phyloP scores from a whole-genome alignment of 2,113 vertebrate species.

The Phycodurus eques region DNA sequence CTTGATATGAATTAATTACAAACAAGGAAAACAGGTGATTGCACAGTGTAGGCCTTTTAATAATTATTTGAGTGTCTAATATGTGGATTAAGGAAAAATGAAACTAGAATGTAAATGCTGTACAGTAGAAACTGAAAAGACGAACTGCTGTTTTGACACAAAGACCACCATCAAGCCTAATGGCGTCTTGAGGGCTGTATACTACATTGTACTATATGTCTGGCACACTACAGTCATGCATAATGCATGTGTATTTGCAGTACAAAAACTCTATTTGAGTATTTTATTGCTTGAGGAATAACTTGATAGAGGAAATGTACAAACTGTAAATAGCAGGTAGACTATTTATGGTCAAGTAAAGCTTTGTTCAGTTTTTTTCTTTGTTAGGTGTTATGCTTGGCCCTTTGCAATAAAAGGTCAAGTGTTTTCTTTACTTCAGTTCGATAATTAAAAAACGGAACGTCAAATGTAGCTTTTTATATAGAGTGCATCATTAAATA shows the following conservation, averaged over 20 bases:
- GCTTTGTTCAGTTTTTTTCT: not conserved
- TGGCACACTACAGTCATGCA: not conserved
- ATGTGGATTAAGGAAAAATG: not conserved
- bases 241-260: not conserved
- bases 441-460: not conserved
- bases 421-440: not conserved
- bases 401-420: conserved; percentile 1
- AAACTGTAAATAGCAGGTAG: not conserved
- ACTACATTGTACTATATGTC: not conserved
- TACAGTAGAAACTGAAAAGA: not conserved
- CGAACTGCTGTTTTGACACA: not conserved
- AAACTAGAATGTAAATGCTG: not conserved
- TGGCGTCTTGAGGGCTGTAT: not conserved
- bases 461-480: not conserved
- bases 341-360: not conserved
- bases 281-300: not conserved
- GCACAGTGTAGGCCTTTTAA: not conserved
- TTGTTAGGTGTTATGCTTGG: not conserved
- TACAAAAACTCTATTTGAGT: not conserved
- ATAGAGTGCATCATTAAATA: not conserved
- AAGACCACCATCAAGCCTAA: conserved; percentile 2
- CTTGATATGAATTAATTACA: not conserved
- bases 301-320: not conserved
- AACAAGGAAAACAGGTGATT: not conserved
- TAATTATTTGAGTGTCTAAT: too few species aligned